phyloP scores from a whole-genome alignment of 2,888 invertebrate genomes.

The Nemapogon koenigi region DNA sequence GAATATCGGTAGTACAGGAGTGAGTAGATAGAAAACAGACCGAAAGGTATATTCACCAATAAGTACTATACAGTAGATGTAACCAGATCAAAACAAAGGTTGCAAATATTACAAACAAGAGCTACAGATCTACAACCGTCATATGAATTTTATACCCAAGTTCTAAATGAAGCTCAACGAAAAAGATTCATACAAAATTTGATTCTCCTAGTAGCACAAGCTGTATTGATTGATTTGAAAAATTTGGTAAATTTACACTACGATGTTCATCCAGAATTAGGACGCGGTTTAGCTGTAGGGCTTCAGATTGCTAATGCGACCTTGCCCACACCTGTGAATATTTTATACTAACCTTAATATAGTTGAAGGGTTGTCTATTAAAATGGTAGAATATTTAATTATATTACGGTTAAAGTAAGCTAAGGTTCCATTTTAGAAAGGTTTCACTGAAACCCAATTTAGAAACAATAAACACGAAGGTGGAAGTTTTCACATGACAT shows the following conservation, averaged over 20 bases:
- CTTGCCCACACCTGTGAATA: not conserved
- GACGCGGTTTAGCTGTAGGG: not conserved
- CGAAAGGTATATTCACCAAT: no score
- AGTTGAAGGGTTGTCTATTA: no score
- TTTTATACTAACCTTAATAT: no score
- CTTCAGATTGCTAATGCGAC: constrained; percentile 2
- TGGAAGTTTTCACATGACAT: no score
- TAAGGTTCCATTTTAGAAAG: not conserved
- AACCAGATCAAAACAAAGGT: constrained; percentile 21
- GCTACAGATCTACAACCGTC: constrained; percentile 62
- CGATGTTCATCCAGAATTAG: not conserved
- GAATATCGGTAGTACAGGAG: no score
- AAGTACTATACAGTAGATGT: no score
- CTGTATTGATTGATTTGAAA: constrained; percentile 11
- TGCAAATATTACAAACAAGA: constrained; percentile 24
- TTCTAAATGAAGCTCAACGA: constrained; percentile 67
- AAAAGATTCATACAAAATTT: constrained; percentile 38
- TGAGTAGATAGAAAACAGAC: no score
- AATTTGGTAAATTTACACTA: constrained; percentile 8
- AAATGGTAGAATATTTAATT: no score
- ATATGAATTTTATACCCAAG: constrained; percentile 76
- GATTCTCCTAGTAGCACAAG: constrained; percentile 6
- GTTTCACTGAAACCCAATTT: no score
- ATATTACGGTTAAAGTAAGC: not conserved
- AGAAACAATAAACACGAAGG: no score